phyloP scores from a whole-genome alignment of 2,888 invertebrate species.

The Lottia scabra region DNA sequence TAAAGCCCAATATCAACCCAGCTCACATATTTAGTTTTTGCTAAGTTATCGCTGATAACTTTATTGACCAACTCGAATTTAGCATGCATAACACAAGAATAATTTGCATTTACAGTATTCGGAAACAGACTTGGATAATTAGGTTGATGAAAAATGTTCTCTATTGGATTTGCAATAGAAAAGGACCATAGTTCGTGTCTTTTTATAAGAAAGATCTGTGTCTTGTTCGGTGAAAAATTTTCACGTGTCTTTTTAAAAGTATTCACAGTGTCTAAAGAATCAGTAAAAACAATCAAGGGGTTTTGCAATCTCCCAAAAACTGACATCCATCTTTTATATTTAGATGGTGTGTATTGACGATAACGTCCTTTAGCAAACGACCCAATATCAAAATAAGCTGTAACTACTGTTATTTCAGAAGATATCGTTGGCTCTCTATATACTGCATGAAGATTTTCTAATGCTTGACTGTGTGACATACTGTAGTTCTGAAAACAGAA shows the following conservation, averaged over 20 bases:
- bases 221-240: slow-evolving; percentile 33
- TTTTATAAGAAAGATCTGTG: slow-evolving; percentile 37
- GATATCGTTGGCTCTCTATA: slow-evolving; percentile 8
- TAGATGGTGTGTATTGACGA: slow-evolving; percentile 29
- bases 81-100: slow-evolving; percentile 62
- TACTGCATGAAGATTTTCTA: not conserved
- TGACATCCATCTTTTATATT: slow-evolving; percentile 53
- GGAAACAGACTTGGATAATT: slow-evolving; percentile 54
- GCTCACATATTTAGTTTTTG: slow-evolving; percentile 50
- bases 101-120: slow-evolving; percentile 56
- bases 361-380: slow-evolving; percentile 38
- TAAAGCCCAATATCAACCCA: slow-evolving; percentile 64
- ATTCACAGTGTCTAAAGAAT: slow-evolving; percentile 35
- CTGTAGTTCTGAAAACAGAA: too few species aligned
- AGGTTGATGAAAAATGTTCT: slow-evolving; percentile 43
- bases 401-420: slow-evolving; percentile 47
- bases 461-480: too few species aligned
- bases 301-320: slow-evolving; percentile 51
- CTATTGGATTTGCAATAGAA: slow-evolving; percentile 37
- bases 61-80: slow-evolving; percentile 57
- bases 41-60: slow-evolving; percentile 43
- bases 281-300: slow-evolving; percentile 52
- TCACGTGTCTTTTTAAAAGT: slow-evolving; percentile 37
- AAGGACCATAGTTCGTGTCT: slow-evolving; percentile 50
- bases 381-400: slow-evolving; percentile 52